These are phyloP conservation scores for Sprattus sprattus DNA, from an alignment of 2,113 vertebrate genomes.

Conservation along the genomic window DNA sequence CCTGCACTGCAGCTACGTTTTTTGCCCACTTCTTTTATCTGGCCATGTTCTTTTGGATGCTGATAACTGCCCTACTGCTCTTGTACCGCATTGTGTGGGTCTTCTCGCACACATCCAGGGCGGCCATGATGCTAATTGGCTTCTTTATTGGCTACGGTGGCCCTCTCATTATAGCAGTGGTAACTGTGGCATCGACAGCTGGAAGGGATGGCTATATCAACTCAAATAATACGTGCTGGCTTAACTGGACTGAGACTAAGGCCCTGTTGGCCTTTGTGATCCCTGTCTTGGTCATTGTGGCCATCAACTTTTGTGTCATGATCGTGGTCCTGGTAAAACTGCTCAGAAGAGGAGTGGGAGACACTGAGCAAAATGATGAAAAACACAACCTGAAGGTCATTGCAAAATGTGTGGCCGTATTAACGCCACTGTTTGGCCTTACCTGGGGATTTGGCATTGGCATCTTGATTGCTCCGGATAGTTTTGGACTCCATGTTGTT, in stretches of 20 bases:
- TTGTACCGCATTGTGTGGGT: constrained; percentile 89
- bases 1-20: constrained; percentile 73
- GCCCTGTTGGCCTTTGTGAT: neutral
- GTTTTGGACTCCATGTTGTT: constrained; percentile 69
- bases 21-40: constrained; percentile 64
- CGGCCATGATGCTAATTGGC: constrained; percentile 73
- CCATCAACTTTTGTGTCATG: neutral
- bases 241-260: constrained; percentile 59
- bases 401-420: constrained; percentile 76
- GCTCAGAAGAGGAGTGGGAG: neutral
- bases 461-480: constrained; percentile 54
- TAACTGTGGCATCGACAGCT: constrained; percentile 73
- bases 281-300: neutral
- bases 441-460: constrained; percentile 85
- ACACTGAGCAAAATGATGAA: constrained; percentile 27
- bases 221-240: constrained; percentile 70
- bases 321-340: neutral
- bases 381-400: constrained; percentile 73
- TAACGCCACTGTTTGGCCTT: constrained; percentile 83
- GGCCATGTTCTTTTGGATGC: constrained; percentile 90
- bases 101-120: constrained; percentile 80
- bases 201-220: constrained; percentile 60
- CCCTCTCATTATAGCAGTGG: constrained; percentile 76
- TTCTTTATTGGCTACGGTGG: constrained; percentile 80
- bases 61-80: constrained; percentile 84